These are phyloP conservation scores for Parnassius glacialis DNA, from an alignment of 2,888 invertebrate genomes.

Conservation along the genomic window DNA sequence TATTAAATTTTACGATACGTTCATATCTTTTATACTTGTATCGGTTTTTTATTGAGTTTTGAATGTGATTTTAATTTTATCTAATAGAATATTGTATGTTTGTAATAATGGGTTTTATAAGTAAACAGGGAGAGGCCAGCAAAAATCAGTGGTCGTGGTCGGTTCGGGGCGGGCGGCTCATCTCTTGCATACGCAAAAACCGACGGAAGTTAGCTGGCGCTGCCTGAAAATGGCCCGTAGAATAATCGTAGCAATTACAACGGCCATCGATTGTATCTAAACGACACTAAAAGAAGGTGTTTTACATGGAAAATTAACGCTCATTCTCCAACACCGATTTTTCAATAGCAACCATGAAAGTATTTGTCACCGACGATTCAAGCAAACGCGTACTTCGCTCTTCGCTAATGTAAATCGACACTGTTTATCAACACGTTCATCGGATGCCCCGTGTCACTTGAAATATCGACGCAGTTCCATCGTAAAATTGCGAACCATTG, in stretches of 20 bases:
- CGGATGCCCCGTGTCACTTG: constrained; percentile 49
- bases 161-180: constrained; percentile 34
- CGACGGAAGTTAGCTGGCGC: constrained; percentile 63
- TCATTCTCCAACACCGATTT: constrained; percentile 44
- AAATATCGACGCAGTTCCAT: constrained; percentile 51
- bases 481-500: constrained; percentile 51
- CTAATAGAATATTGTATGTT: neutral
- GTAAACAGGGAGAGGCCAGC: neutral
- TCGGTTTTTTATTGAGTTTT: constrained; percentile 3
- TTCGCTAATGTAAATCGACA: constrained; percentile 58
- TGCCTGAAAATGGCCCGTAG: constrained; percentile 34
- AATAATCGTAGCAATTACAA: constrained; percentile 22
- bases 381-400: constrained; percentile 18
- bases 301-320: constrained; percentile 51
- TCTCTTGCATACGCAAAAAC: constrained; percentile 48
- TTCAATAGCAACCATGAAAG: constrained; percentile 50
- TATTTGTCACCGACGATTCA: constrained; percentile 40
- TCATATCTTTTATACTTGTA: constrained; percentile 6
- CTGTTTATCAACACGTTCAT: constrained; percentile 73
- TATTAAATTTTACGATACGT: constrained; percentile 13
- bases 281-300: constrained; percentile 38
- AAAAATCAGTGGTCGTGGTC: constrained; percentile 28
- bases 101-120: constrained; percentile 30
- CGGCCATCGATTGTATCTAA: constrained; percentile 26
- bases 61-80: neutral